phyloP scores from a whole-genome alignment of 2,113 vertebrate genomes.

The Lichenostomus cassidix region DNA sequence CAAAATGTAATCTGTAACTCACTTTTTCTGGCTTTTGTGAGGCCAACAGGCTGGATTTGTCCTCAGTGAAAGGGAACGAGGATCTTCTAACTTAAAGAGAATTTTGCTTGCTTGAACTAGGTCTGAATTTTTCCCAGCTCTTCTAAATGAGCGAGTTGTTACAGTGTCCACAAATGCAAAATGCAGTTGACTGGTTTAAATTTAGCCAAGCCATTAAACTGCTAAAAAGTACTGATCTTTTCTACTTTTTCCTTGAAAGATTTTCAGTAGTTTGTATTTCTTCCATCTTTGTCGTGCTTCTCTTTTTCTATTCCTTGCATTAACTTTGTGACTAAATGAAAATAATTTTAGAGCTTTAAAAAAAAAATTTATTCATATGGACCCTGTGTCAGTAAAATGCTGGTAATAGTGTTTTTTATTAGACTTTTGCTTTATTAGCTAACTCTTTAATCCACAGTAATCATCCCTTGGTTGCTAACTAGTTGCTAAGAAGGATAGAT shows the following conservation, averaged over 20 bases:
- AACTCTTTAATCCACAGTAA: slow-evolving; percentile 45
- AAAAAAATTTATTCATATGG: background rate
- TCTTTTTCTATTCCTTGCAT: background rate
- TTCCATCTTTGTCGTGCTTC: background rate
- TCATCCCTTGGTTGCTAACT: slow-evolving; percentile 28
- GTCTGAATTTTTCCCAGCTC: background rate
- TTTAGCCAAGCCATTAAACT: background rate
- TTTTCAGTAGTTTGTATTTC: slow-evolving; percentile 35
- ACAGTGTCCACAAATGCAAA: background rate
- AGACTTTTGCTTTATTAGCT: slow-evolving; percentile 45
- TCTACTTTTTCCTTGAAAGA: slow-evolving; percentile 4
- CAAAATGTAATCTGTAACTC: background rate
- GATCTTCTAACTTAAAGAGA: background rate
- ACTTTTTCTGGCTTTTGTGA: background rate
- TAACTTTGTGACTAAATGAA: slow-evolving; percentile 31
- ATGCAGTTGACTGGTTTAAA: background rate
- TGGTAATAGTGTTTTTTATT: slow-evolving; percentile 25
- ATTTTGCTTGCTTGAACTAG: background rate
- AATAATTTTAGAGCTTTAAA: background rate
- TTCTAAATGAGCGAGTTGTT: background rate
- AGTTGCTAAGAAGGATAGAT: slow-evolving; percentile 32
- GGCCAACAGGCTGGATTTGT: background rate
- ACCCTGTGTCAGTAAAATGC: slow-evolving; percentile 14
- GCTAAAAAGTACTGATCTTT: background rate
- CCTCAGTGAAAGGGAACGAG: background rate